Evolutionary conservation across 2,888 invertebrate species (phyloP).

Genomic region (Eristalis intricaria): DNA sequence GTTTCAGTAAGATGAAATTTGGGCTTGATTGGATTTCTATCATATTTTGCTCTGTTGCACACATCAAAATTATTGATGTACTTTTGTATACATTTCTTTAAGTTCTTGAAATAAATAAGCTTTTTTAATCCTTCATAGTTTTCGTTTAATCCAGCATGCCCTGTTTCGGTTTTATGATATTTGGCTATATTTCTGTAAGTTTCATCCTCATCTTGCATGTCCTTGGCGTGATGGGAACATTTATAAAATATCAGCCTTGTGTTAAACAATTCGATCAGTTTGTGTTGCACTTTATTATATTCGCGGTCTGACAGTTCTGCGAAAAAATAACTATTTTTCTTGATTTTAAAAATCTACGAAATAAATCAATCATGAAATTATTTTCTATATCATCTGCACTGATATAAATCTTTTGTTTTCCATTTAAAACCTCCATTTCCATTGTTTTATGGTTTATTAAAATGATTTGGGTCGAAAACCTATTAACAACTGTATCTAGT

Average conservation of each 20-base stretch:
- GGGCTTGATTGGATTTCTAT: slow-evolving; percentile 40
- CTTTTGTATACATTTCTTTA: not conserved
- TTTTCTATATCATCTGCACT: not conserved
- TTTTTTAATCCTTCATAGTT: not conserved
- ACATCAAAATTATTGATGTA: not conserved
- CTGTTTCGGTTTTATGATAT: slow-evolving; percentile 9
- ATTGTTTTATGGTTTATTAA: too few relatives aligned
- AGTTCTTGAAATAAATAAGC: not conserved
- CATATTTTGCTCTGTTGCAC: not conserved
- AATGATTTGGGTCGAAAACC: too few relatives aligned
- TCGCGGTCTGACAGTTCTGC: not conserved
- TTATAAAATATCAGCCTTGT: not conserved
- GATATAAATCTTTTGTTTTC: not conserved
- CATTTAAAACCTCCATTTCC: not conserved
- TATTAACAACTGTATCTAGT: too few relatives aligned
- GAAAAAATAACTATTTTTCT: too few relatives aligned
- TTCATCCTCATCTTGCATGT: not conserved
- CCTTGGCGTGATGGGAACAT: not conserved
- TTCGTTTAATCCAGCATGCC: not conserved
- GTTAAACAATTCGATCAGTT: not conserved
- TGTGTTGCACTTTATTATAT: not conserved
- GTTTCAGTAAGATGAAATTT: slow-evolving; percentile 64
- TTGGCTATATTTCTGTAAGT: not conserved
- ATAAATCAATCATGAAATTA: too few relatives aligned
- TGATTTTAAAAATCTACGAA: too few relatives aligned